These are phyloP conservation scores for Monomorium pharaonis DNA, from an alignment of 1,140 invertebrate genomes.

Conservation along the genomic window DNA sequence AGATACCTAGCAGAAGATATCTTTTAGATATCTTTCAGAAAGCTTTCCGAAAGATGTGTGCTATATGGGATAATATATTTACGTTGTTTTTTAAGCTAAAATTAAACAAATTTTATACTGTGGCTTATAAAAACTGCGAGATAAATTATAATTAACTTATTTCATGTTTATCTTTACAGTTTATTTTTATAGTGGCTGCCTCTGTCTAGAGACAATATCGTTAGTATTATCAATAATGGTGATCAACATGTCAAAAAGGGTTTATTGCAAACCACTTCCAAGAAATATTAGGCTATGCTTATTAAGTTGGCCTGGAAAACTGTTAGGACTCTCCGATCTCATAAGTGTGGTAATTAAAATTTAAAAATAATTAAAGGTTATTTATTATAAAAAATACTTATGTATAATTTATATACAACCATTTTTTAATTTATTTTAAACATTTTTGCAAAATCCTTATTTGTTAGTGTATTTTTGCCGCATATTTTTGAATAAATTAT, in stretches of 20 bases:
- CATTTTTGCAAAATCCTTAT: too few relatives aligned
- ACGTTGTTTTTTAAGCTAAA: too few relatives aligned
- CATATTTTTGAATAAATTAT: too few relatives aligned
- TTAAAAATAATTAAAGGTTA: conserved; percentile 21
- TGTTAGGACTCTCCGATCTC: conserved; percentile 84
- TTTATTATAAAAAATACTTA: not conserved
- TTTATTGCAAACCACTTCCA: conserved; percentile 85
- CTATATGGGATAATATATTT: too few relatives aligned
- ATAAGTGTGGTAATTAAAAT: conserved; percentile 65
- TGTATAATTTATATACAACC: not conserved
- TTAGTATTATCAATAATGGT: conserved; percentile 88
- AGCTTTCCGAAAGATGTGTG: too few relatives aligned
- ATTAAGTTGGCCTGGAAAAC: conserved; percentile 85
- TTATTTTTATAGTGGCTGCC: conserved; percentile 86
- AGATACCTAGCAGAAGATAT: too few relatives aligned
- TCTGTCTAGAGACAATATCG: conserved; percentile 87
- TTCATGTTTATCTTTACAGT: conserved; percentile 83
- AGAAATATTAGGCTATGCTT: conserved; percentile 86
- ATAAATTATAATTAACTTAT: not conserved
- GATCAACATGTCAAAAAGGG: conserved; percentile 85
- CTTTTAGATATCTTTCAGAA: too few relatives aligned
- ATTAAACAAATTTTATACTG: not conserved
- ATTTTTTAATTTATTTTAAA: too few relatives aligned
- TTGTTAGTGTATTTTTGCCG: too few relatives aligned
- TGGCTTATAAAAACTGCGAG: not conserved